phyloP scores from a whole-genome alignment of 2,113 vertebrate genomes.

The Salvelinus sp. region DNA sequence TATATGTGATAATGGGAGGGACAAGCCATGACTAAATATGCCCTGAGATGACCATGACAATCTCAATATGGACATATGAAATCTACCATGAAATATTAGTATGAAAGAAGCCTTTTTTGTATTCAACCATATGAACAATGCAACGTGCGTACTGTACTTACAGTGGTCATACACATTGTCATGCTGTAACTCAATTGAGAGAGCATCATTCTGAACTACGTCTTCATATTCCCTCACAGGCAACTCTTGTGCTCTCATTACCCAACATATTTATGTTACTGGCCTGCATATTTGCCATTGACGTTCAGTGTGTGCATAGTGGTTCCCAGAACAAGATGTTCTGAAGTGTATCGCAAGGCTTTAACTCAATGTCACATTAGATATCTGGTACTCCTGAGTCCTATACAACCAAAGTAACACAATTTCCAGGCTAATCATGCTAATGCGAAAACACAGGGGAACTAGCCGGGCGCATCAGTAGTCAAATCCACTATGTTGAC shows the following conservation, averaged over 20 bases:
- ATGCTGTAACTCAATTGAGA: constrained; percentile 16
- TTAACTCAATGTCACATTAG: not conserved
- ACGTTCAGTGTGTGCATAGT: not conserved
- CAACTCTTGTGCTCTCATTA: not conserved
- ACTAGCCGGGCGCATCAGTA: not conserved
- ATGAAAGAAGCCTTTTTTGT: constrained; percentile 10
- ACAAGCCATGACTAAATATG: constrained; percentile 1
- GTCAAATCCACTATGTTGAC: constrained; percentile 10
- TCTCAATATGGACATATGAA: constrained; percentile 16
- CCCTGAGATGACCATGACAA: constrained; percentile 26
- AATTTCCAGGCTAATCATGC: constrained; percentile 4
- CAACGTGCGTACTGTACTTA: not conserved
- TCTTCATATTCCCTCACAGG: not conserved
- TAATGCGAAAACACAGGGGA: constrained; percentile 15
- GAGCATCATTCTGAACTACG: constrained; percentile 3
- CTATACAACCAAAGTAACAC: not conserved
- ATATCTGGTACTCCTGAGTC: not conserved
- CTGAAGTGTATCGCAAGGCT: not conserved
- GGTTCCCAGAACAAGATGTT: not conserved
- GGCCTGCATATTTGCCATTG: not conserved
- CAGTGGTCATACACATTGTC: constrained; percentile 31
- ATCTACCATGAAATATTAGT: constrained; percentile 12
- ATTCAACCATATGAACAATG: not conserved
- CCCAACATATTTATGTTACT: not conserved
- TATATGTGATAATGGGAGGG: not conserved